phyloP scores from a whole-genome alignment of 2,888 invertebrate genomes.

The Pristionchus fissidentatus region DNA sequence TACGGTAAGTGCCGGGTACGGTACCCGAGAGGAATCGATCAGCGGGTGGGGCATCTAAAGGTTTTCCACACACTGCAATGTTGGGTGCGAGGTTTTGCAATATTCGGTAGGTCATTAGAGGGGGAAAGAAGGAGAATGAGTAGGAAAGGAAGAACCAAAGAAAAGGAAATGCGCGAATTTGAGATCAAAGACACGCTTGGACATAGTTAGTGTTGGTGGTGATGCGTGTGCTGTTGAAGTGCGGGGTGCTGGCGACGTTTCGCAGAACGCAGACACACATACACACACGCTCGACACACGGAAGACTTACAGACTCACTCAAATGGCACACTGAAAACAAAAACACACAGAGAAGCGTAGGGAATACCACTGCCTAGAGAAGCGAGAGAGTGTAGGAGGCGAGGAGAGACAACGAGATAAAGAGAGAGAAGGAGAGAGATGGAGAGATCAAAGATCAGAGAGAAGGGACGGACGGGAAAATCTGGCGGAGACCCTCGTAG shows the following conservation, averaged over 20 bases:
- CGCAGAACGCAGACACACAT: not conserved
- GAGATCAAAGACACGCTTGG: not conserved
- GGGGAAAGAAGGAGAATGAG: not conserved
- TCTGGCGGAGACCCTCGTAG: not conserved
- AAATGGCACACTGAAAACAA: not conserved
- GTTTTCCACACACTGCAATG: not conserved
- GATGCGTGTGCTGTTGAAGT: not conserved
- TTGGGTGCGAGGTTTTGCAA: not conserved
- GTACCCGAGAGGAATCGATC: not conserved
- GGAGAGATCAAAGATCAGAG: not conserved
- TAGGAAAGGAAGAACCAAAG: not conserved
- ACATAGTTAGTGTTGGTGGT: constrained; percentile 16
- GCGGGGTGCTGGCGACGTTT: constrained; percentile 27
- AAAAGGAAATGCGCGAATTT: not conserved
- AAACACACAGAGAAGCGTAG: constrained; percentile 13
- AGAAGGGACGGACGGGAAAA: constrained; percentile 26
- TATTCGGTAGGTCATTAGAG: not conserved
- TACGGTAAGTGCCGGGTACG: not conserved
- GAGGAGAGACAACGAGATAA: not conserved
- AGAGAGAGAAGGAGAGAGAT: not conserved
- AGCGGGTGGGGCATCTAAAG: not conserved
- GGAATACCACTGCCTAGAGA: constrained; percentile 39
- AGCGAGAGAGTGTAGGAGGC: not conserved
- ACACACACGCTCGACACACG: not conserved
- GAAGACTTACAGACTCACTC: too few species aligned